Evolutionary conservation across 2,113 vertebrate species (phyloP).

Genomic region (Apistogramma diplotaenia): DNA sequence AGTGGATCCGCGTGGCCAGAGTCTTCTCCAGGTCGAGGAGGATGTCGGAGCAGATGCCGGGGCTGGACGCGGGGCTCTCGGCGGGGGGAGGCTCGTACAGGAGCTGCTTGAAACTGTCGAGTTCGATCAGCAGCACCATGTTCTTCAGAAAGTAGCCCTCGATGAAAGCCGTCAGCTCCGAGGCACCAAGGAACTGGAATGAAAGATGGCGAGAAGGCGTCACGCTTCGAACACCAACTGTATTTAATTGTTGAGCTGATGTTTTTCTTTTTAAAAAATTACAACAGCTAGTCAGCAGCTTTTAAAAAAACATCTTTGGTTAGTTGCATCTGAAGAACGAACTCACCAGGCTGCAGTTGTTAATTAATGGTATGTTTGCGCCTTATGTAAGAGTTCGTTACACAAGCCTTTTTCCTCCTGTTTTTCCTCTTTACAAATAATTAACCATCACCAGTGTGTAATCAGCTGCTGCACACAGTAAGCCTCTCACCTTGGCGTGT

Average conservation of each 20-base stretch:
- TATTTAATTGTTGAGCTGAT: neutral
- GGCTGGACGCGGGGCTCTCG: conserved; percentile 78
- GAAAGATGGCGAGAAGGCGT: neutral
- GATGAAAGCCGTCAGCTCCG: conserved; percentile 77
- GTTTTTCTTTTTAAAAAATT: neutral
- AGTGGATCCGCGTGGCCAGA: conserved; percentile 92
- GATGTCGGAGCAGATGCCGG: conserved; percentile 78
- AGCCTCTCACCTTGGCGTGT: conserved; percentile 74
- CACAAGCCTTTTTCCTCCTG: neutral
- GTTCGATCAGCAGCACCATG: conserved; percentile 80
- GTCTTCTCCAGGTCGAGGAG: conserved; percentile 95
- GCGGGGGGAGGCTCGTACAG: conserved; percentile 84
- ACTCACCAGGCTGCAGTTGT: neutral
- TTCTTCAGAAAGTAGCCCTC: conserved; percentile 84
- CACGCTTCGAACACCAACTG: neutral
- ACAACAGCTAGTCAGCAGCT: neutral
- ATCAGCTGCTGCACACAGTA: neutral
- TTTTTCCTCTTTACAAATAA: no score
- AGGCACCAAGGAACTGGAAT: conserved; percentile 74
- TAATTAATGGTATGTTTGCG: neutral
- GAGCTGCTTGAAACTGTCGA: conserved; percentile 94
- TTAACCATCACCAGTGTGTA: neutral
- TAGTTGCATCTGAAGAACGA: neutral
- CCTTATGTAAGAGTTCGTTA: neutral
- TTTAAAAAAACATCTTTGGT: neutral